Conservation (phyloP, 2,113 vertebrate species). For the Nothoprocta perdicaria region DNA sequence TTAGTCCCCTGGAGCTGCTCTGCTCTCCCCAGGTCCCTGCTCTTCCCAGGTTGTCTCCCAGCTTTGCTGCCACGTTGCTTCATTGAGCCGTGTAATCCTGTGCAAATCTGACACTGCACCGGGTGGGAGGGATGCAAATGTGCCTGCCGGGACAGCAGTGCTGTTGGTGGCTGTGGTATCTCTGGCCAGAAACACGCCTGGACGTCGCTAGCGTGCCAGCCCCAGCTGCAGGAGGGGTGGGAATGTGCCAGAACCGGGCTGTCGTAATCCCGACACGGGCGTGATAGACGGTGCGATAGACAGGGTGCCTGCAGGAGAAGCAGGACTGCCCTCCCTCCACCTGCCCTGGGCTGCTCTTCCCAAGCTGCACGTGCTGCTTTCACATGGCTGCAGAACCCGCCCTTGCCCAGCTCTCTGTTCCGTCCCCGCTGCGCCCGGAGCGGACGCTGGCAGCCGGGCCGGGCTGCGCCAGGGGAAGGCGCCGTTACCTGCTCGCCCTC, state of each 20-base stretch:
- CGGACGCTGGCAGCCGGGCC: neutral
- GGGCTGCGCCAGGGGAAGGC: rapidly evolving
- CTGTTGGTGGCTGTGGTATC: neutral
- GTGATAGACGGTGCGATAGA: neutral
- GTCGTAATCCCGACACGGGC: neutral
- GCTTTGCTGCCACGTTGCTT: neutral
- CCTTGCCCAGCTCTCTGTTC: neutral
- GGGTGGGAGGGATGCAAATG: too few species aligned
- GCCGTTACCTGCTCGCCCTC: slow-evolving; percentile 85
- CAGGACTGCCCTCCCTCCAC: neutral
- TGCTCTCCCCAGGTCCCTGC: neutral
- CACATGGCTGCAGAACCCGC: neutral
- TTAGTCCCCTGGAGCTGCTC: neutral
- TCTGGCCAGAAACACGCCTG: neutral
- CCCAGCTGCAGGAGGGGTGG: neutral
- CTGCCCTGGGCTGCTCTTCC: neutral
- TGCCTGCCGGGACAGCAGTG: rapidly evolving
- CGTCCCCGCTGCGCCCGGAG: rapidly evolving
- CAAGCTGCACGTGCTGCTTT: neutral
- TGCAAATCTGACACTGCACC: neutral
- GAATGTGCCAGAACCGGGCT: neutral
- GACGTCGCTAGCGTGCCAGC: neutral
- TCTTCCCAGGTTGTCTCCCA: rapidly evolving
- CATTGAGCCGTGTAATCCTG: rapidly evolving
- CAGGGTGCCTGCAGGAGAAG: neutral